phyloP scores from a whole-genome alignment of 64 coral and sea anemone species.

The Stichodactyla helianthus region DNA sequence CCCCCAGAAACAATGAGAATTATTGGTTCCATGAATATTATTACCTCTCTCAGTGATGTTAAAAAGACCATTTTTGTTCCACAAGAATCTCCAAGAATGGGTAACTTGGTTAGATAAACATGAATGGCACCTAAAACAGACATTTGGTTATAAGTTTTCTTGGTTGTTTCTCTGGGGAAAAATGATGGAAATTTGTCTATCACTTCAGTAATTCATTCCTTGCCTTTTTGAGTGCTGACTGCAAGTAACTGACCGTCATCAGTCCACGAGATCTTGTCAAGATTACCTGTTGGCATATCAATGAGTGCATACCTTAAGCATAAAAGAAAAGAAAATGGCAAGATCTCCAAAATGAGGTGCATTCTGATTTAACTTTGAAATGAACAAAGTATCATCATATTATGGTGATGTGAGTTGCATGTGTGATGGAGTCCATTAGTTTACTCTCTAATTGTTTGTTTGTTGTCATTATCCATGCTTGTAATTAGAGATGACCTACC shows the following conservation, averaged over 20 bases:
- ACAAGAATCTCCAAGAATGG: conserved; percentile 78
- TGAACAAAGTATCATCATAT: too few relatives aligned
- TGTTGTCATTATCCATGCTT: too few relatives aligned
- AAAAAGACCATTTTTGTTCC: conserved; percentile 81
- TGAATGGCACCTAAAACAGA: conserved; percentile 75
- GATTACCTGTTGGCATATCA: too few relatives aligned
- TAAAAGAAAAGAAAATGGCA: too few relatives aligned
- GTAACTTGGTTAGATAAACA: conserved; percentile 94
- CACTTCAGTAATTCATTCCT: neutral
- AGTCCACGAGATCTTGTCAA: conserved; percentile 93
- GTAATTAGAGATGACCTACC: too few relatives aligned
- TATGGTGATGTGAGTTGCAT: too few relatives aligned
- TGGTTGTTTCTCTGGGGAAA: neutral
- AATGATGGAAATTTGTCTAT: neutral
- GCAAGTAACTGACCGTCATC: conserved; percentile 95
- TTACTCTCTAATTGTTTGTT: too few relatives aligned
- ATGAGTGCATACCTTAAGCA: too few relatives aligned
- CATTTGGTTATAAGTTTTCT: neutral
- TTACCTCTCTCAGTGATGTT: conserved; percentile 94
- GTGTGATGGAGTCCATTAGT: too few relatives aligned
- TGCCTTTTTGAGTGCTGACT: conserved; percentile 85
- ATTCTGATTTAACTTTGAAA: too few relatives aligned
- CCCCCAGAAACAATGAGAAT: neutral
- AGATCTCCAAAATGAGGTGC: too few relatives aligned
- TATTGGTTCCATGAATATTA: neutral